phyloP scores from a whole-genome alignment of 2,888 invertebrate species.

The Timema cristinae region DNA sequence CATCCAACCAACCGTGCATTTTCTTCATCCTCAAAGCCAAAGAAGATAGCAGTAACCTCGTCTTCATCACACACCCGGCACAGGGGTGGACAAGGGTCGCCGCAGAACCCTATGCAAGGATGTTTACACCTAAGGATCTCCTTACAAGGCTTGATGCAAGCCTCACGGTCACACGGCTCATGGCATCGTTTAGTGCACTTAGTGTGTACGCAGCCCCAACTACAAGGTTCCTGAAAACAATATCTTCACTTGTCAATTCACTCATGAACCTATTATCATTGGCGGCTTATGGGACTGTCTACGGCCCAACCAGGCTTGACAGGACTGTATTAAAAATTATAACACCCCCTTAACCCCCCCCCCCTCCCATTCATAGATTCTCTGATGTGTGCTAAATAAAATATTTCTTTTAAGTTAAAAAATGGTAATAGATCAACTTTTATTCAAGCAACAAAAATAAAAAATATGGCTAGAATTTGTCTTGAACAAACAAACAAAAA shows the following conservation, averaged over 20 bases:
- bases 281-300: no score
- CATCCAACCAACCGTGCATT: conserved; percentile 46
- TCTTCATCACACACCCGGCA: conserved; percentile 55
- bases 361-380: neutral
- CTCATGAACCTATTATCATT: no score
- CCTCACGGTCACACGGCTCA: conserved; percentile 46
- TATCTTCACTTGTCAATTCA: neutral
- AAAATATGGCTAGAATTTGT: no score
- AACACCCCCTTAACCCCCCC: neutral
- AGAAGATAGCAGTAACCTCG: conserved; percentile 45
- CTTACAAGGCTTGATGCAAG: conserved; percentile 48
- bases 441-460: no score
- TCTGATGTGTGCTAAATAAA: no score
- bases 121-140: conserved; percentile 52
- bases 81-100: conserved; percentile 61
- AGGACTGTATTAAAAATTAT: neutral
- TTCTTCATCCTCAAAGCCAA: conserved; percentile 52
- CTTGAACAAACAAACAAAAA: no score
- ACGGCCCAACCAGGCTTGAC: neutral
- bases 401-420: no score
- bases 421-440: no score
- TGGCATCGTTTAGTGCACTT: conserved; percentile 49
- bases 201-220: conserved; percentile 49
- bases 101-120: conserved; percentile 65
- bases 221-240: conserved; percentile 45